Evolutionary conservation across 2,113 vertebrate species (phyloP).

Genomic region (Pelodiscus sinensis): DNA sequence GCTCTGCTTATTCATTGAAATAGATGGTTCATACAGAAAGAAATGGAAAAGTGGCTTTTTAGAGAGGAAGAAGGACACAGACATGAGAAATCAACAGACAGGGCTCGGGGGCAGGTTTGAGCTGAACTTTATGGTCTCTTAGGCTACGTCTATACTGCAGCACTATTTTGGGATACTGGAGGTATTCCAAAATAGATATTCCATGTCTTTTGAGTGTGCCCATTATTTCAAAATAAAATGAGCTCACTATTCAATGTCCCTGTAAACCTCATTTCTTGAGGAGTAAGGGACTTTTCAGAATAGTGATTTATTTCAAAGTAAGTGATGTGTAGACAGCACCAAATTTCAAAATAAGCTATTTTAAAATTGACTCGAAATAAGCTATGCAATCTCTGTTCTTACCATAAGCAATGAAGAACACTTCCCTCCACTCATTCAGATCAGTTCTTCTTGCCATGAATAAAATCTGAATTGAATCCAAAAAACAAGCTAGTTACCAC

Average conservation of each 20-base stretch:
- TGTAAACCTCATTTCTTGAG: too few species aligned
- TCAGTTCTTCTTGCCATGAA: neutral
- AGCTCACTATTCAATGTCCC: too few species aligned
- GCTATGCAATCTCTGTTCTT: neutral
- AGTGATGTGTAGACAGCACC: too few species aligned
- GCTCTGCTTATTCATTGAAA: constrained; percentile 44
- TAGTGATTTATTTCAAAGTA: too few species aligned
- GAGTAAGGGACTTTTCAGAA: too few species aligned
- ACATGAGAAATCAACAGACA: neutral
- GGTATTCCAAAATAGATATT: too few species aligned
- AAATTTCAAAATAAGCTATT: too few species aligned
- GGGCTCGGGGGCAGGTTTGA: neutral
- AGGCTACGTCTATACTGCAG: too few species aligned
- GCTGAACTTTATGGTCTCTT: neutral
- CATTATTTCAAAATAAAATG: too few species aligned
- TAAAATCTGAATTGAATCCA: neutral
- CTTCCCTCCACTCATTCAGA: neutral
- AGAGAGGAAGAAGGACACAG: constrained; percentile 14
- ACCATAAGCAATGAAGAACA: neutral
- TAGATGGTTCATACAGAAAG: constrained; percentile 11
- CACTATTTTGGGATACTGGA: too few species aligned
- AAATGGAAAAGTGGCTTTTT: neutral
- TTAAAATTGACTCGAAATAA: too few species aligned
- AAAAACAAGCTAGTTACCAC: neutral
- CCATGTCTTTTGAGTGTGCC: too few species aligned